These are phyloP conservation scores for Anabas testudineus DNA, from an alignment of 2,797 vertebrate genomes.

Conservation along the genomic window DNA sequence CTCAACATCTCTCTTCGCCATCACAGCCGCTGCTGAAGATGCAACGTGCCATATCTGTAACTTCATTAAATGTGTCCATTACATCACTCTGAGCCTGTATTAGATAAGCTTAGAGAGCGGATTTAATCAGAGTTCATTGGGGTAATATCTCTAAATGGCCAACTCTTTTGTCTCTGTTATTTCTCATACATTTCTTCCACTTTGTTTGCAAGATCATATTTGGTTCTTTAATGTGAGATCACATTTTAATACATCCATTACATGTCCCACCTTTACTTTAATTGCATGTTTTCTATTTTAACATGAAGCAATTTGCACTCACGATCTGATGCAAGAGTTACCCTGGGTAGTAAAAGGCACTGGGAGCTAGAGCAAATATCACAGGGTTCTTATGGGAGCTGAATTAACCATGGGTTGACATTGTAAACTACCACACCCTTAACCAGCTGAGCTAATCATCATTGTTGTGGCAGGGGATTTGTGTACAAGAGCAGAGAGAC, in stretches of 20 bases:
- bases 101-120: conserved; percentile 61
- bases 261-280: background rate
- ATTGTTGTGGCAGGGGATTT: conserved; percentile 60
- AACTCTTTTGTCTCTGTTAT: conserved; percentile 41
- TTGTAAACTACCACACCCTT: conserved; percentile 72
- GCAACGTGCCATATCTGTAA: conserved; percentile 68
- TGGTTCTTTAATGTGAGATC: conserved; percentile 6
- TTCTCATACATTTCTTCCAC: conserved; percentile 24
- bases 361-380: conserved; percentile 36
- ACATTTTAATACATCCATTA: conserved; percentile 19
- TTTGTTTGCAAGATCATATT: conserved; percentile 31
- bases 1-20: conserved; percentile 65
- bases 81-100: conserved; percentile 73
- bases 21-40: conserved; percentile 63
- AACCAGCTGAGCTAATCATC: conserved; percentile 76
- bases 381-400: conserved; percentile 53
- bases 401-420: conserved; percentile 66
- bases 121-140: conserved; percentile 72
- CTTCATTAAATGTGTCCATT: conserved; percentile 77
- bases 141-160: conserved; percentile 57
- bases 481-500: conserved; percentile 38
- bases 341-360: conserved; percentile 4
- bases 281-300: conserved; percentile 31
- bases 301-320: conserved; percentile 19
- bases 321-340: conserved; percentile 7